Conservation (phyloP, 2,888 invertebrate genomes). For the Rotaria macrura region DNA sequence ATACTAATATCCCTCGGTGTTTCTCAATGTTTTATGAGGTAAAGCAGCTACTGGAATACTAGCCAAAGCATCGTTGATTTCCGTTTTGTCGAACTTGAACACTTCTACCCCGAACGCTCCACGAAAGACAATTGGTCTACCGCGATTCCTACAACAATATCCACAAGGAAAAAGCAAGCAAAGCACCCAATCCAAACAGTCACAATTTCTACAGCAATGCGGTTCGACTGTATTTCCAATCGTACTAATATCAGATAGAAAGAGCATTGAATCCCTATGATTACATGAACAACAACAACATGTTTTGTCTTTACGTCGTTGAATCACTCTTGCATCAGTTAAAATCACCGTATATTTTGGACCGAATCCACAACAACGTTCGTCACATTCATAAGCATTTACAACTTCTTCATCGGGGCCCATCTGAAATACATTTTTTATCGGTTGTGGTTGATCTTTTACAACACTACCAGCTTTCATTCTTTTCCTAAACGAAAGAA, state of each 20-base stretch:
- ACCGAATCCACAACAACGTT: not conserved
- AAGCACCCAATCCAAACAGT: not conserved
- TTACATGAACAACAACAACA: not conserved
- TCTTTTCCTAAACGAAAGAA: too few relatives aligned
- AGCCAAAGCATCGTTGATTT: not conserved
- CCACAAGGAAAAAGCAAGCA: not conserved
- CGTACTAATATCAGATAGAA: not conserved
- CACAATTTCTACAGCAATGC: not conserved
- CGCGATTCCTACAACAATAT: not conserved
- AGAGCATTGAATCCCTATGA: not conserved
- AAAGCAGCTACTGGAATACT: not conserved
- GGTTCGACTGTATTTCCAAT: not conserved
- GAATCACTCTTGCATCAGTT: not conserved
- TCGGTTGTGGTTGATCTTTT: not conserved
- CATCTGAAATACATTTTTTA: not conserved
- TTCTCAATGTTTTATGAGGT: not conserved
- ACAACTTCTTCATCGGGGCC: not conserved
- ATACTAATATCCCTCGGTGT: too few relatives aligned
- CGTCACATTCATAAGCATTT: not conserved
- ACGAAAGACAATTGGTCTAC: not conserved
- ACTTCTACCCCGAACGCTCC: not conserved
- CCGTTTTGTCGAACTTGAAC: not conserved
- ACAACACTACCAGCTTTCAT: not conserved
- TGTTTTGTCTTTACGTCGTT: not conserved
- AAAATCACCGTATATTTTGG: not conserved